Evolutionary conservation across 2,888 invertebrate species (phyloP), one percentile per base, ranked within the genome.

Genomic region (Tineola bisselliella): DNA sequence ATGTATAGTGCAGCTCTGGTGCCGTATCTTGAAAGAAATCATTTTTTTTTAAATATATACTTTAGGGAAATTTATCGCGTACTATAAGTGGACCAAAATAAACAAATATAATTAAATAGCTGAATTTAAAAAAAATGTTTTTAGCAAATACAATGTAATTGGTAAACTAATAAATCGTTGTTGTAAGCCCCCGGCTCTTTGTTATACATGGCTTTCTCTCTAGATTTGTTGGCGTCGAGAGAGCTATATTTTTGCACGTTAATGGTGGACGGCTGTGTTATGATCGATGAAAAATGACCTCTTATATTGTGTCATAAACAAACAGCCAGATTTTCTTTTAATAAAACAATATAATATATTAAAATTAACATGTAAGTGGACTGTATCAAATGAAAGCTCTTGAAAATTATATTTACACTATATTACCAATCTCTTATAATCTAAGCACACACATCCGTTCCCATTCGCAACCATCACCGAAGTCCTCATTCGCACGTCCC

Each of bases 1-100:
- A 95, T 54, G 93, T 93, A 76, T 93, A 93, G 76, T 93, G 92
- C 60, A 95, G 86, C 78, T 94, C 94, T 0, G 95, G 94, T 1
- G 92, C 90, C 0, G 94, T 93, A 68, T 94, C 94, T 94, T 84
- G 12, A 38, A 38, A 12, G 1, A 10, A 31, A 31, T 31, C 10
- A 31, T 31, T 31, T n/a, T n/a, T n/a, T n/a, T n/a, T n/a, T n/a
- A n/a, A n/a, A n/a, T n/a, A n/a, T n/a, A n/a, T n/a, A n/a, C n/a
- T n/a, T n/a, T n/a, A n/a, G n/a, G n/a, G n/a, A n/a, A n/a, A n/a
- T n/a, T n/a, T n/a, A n/a, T n/a, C n/a, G n/a, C n/a, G n/a, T n/a
- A n/a, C n/a, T n/a, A n/a, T n/a, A n/a, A n/a, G n/a, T n/a, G n/a
- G n/a, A n/a, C n/a, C n/a, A n/a, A n/a, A n/a, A 25, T 4, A 25